phyloP scores from a whole-genome alignment of 1,140 invertebrate genomes.

The Frieseomelitta varia region DNA sequence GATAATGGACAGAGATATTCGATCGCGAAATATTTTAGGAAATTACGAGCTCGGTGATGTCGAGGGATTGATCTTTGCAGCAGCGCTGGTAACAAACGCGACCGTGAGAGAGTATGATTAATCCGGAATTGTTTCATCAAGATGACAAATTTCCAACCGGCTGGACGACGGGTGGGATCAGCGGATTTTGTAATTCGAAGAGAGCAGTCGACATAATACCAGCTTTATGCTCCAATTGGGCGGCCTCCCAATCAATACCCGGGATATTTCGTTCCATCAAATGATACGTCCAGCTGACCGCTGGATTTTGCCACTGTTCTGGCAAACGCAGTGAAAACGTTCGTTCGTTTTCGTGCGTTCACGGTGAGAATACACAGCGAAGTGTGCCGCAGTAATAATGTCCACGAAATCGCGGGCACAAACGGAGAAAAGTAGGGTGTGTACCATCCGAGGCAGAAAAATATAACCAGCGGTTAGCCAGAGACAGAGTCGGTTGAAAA shows the following conservation, averaged over 20 bases:
- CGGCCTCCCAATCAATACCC: slow-evolving; percentile 5
- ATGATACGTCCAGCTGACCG: background rate
- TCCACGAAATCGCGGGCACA: slow-evolving; percentile 12
- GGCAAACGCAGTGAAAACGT: background rate
- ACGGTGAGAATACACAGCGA: background rate
- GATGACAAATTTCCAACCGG: background rate
- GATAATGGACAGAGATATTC: no score
- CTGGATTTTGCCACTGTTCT: background rate
- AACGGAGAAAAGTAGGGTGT: background rate
- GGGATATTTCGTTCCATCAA: slow-evolving; percentile 16
- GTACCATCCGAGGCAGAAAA: slow-evolving; percentile 47
- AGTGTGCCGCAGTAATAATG: slow-evolving; percentile 25
- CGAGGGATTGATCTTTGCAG: no score
- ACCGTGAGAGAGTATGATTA: no score
- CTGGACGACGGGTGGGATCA: background rate
- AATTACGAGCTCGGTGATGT: no score
- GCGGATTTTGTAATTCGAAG: background rate
- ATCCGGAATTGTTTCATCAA: background rate
- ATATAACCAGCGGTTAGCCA: slow-evolving; percentile 47
- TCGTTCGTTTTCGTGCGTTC: background rate
- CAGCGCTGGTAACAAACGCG: no score
- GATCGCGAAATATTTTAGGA: no score
- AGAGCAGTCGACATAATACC: background rate
- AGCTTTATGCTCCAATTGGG: background rate
- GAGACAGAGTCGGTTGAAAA: background rate